Percentiles rank a stretch among this genome's conserved stretches.
phyloP scores from a whole-genome alignment of 2,797 vertebrate genomes.

The Falco columbarius region DNA sequence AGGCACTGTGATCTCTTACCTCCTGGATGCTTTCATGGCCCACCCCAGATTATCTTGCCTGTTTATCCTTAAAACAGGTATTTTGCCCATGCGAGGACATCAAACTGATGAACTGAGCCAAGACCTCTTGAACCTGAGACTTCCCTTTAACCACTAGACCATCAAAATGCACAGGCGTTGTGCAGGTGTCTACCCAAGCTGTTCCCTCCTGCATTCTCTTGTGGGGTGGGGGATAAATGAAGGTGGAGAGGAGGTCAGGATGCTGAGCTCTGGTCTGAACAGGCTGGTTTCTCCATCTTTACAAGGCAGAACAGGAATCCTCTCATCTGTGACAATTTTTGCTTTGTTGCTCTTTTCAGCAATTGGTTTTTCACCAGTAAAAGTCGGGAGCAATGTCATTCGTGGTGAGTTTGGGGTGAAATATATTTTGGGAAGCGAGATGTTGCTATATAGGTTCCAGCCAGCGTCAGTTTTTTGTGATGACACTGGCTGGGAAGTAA shows the following conservation, averaged over 20 bases:
- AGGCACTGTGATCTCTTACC: background rate
- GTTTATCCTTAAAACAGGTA: background rate
- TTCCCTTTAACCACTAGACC: background rate
- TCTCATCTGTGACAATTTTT: background rate
- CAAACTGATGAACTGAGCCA: constrained; percentile 21
- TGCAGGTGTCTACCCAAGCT: background rate
- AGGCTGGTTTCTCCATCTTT: background rate
- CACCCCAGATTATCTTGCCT: background rate
- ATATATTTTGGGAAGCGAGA: background rate
- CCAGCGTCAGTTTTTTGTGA: background rate
- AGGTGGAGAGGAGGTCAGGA: background rate
- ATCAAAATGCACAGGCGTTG: background rate
- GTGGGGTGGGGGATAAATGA: background rate
- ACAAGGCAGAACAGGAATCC: background rate
- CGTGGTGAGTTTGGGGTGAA: background rate
- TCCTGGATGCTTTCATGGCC: background rate
- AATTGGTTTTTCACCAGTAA: background rate
- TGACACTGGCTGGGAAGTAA: background rate
- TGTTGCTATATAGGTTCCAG: background rate
- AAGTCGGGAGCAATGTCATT: rapidly evolving
- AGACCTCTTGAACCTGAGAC: background rate
- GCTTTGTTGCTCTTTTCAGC: background rate
- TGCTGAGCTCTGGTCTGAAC: background rate
- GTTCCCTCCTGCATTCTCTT: background rate
- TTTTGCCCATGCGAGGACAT: background rate